phyloP scores from a whole-genome alignment of 2,113 vertebrate species.

The human (Homo sapiens) region DNA sequence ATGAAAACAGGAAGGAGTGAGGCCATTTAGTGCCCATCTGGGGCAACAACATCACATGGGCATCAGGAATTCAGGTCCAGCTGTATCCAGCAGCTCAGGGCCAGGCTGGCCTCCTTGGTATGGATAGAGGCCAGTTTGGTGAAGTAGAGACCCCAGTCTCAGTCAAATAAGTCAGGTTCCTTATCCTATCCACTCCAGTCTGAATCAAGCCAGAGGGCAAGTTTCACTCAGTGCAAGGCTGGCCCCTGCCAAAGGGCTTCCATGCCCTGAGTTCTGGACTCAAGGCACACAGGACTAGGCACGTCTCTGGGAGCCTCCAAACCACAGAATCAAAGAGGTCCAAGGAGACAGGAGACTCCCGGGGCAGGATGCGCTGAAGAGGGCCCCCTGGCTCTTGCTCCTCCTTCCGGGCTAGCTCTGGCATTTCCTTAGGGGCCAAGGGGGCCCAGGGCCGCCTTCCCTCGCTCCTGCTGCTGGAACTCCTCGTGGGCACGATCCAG shows the following conservation, averaged over 20 bases:
- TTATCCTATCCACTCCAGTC: background rate
- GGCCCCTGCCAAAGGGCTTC: background rate
- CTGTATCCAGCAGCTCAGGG: constrained; percentile 45
- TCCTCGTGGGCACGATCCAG: constrained; percentile 87
- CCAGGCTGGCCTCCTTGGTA: background rate
- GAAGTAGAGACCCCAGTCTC: background rate
- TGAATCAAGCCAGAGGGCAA: background rate
- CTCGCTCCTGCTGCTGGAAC: constrained; percentile 85
- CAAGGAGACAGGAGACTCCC: background rate
- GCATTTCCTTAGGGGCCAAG: constrained; percentile 69
- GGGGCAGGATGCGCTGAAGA: background rate
- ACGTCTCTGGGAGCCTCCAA: background rate
- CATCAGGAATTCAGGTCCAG: background rate
- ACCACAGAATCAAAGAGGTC: background rate
- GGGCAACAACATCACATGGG: background rate
- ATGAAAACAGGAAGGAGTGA: background rate
- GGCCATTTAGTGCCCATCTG: background rate
- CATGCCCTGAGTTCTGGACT: background rate
- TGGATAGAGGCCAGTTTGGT: background rate
- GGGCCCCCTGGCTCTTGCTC: accelerated
- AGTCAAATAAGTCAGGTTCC: background rate
- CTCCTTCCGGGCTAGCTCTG: background rate
- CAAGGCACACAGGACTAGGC: background rate
- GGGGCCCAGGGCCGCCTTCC: constrained; percentile 73
- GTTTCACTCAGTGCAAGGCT: background rate